Base-by-base conservation (phyloP, 2,888 invertebrate species). In the Rutpela maculata region DNA sequence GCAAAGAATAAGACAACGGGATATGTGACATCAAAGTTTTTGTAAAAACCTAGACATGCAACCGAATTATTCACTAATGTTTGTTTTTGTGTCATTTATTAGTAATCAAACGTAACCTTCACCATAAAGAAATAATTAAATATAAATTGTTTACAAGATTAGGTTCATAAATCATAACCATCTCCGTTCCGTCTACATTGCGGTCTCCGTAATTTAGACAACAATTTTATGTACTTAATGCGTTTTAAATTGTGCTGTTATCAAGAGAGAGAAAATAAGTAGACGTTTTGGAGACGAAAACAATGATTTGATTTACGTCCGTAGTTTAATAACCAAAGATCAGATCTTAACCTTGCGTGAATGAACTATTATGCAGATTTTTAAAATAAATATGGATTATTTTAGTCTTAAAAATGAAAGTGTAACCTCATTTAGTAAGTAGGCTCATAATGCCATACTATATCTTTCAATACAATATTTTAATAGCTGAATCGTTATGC, bases 181-280 rank as follows among this genome's bases (percentile, higher is more conserved):
- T n/a, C 50, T 50, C 50, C n/a, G 15, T 6, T 15, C 15, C 50
- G 50, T 50, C 50, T 50, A 7, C n/a, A 5, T n/a, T 43, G 43
- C 12, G n/a, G n/a, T 50, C 50, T 50, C 15, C 3, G 50, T 6
- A 50, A 50, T 50, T 50, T n/a, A n/a, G 50, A 50, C n/a, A 50
- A 50, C 4, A 50, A 50, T 73, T 74, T 63, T 74, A 77, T 66
- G 50, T 74, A n/a, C n/a, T n/a, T n/a, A 77, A 77, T 77, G 77
- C 22, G 69, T 74, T 77, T 77, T 74, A 72, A 73, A 77, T 77
- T 77, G 68, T 56, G 73, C 66, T 69, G 69, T 76, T 73, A 70
- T 74, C 68, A 59, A 65, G 65, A 67, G 65, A 69, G 59, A 59
- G 31, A 59, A 65, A 43, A 43, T 43, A 43, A 1, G 50, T 70